Base-by-base conservation (phyloP, 2,797 vertebrate species). In the Poecilia velifera region DNA sequence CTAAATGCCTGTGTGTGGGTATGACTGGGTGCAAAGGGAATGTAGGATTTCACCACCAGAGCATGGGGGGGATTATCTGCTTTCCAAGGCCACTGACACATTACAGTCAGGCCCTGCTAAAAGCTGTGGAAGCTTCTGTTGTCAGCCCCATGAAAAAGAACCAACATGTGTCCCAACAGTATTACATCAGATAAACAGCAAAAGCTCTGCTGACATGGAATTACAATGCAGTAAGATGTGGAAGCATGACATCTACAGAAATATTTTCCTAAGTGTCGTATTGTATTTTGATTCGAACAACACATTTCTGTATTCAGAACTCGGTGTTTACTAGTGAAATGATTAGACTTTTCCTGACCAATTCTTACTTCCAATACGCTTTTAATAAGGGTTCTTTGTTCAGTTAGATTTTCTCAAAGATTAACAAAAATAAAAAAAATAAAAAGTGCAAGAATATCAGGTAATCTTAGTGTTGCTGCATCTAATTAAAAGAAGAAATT, bases 11-110 rank as follows among this genome's bases (percentile, higher is more conserved):
- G 85, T 89, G 83, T 83, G 87, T 87, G 88, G 80, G 88, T 93
- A 91, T 93, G 91, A 93, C 88, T 88, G 90, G 88, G 88, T 90
- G 82, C 86, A 87, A 82, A 39, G 34, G 84, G 89, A 89, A 84
- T 85, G 86, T 76, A 82, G 89, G 83, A 87, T 87, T 90, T 87
- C 90, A 91, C 92, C 90, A 88, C 76, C 88, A 41, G 73, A 78
- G 80, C 88, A 86, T 68, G 46, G 73, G 76, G 78, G 84, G 90
- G 90, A 92, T 94, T 92, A 89, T 93, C 88, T 90, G 90, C 86
- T 92, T 91, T 87, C 89, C 88, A 78, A 84, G 82, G 84, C 88
- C 86, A 86, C 80, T 81, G 90, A 84, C 87, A 90, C 88, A 85
- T 92, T 90, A 90, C 89, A 88, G 80, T 51, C n/a, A 86, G 90